These are phyloP conservation scores for Procambarus virginalis DNA, from an alignment of 1,140 invertebrate genomes.

Conservation along the genomic window DNA sequence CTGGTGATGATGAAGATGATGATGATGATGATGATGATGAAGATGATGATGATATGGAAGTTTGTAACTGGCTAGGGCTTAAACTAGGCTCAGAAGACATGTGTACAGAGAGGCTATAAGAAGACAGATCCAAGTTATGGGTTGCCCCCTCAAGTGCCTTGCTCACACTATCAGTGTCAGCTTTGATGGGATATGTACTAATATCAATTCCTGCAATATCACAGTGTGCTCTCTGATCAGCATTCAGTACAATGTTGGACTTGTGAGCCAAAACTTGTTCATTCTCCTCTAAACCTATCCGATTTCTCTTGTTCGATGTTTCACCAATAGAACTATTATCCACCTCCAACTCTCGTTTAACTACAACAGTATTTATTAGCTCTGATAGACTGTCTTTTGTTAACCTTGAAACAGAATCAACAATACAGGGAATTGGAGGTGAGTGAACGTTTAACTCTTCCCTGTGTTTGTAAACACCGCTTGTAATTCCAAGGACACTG, in stretches of 20 bases:
- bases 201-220: not conserved
- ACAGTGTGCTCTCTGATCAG: not conserved
- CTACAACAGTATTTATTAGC: not conserved
- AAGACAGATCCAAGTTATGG: not conserved
- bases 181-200: not conserved
- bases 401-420: not conserved
- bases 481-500: constrained; percentile 16
- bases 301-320: not conserved
- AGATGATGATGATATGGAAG: not conserved
- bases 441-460: not conserved
- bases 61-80: constrained; percentile 10
- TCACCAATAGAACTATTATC: not conserved
- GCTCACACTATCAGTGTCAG: constrained; percentile 19
- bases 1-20: not conserved
- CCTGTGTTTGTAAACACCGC: constrained; percentile 17
- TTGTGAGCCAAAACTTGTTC: not conserved
- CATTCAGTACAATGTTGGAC: not conserved
- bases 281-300: not conserved
- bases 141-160: constrained; percentile 18
- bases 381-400: not conserved
- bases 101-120: constrained; percentile 8
- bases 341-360: not conserved
- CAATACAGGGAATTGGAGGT: not conserved
- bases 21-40: not conserved
- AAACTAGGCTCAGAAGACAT: constrained; percentile 3